Evolutionary conservation across 2,888 invertebrate genomes (phyloP), one percentile per base, ranked within the genome.

Genomic region (Stenoptilia bipunctidactyla): DNA sequence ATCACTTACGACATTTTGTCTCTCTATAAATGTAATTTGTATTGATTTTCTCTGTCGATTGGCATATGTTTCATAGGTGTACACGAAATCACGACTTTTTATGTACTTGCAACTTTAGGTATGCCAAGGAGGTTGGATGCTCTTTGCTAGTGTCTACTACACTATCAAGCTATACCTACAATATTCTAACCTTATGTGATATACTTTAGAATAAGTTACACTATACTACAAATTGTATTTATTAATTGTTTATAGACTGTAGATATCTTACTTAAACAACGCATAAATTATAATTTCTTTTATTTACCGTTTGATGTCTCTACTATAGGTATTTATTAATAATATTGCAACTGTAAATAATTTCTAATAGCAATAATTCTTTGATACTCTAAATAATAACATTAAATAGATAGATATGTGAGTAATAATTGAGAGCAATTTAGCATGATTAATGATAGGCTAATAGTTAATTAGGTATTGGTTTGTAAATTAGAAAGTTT

Each of bases 131-230:
- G n/a, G n/a, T n/a, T n/a, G n/a, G n/a, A n/a, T n/a, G n/a, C 9
- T 25, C 9, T 25, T 25, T 9, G 9, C 5, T 25, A 9, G 25
- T 25, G 5, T 25, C 5, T 25, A 9, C 5, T 25, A 5, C 5
- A 5, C 25, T 25, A 25, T 25, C 25, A 25, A 25, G 25, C 9
- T 5, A 30, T n/a, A 58, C 61, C 68, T 74, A 77, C 76, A 74
- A 76, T 50, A 80, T 79, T 80, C 79, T 80, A 80, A 82, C 66
- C 51, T 74, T 70, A 73, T 80, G 79, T 82, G 82, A 82, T 82
- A 82, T 69, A 69, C 63, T 64, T 49, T 57, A 63, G 59, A 55
- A 47, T 69, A 72, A 68, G 65, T 47, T 51, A 60, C 53, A 57
- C 54, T 62, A 66, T 47, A 48, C 46, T 47, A 45, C 49, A 50